phyloP scores from a whole-genome alignment of 2,888 invertebrate species.

The Thymelicus acteon region DNA sequence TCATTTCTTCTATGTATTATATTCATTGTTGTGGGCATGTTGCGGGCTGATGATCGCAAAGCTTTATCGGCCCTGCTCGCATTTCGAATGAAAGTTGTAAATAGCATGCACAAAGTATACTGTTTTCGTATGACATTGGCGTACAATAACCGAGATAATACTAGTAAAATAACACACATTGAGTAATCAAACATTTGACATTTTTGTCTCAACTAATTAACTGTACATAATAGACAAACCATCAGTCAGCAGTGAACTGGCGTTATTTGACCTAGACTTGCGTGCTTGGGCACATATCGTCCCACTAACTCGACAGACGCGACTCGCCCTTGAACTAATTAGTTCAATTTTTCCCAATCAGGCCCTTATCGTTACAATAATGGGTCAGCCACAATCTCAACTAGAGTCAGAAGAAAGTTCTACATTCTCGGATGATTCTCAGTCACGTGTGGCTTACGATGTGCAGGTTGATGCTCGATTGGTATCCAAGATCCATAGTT shows the following conservation, averaged over 20 bases:
- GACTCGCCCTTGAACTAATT: conserved; percentile 60
- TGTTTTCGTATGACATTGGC: not conserved
- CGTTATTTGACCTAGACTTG: conserved; percentile 29
- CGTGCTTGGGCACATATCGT: conserved; percentile 5
- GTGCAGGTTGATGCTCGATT: conserved; percentile 49
- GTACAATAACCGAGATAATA: not conserved
- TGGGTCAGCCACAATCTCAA: conserved; percentile 63
- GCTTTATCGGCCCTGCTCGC: not conserved
- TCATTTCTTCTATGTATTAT: not conserved
- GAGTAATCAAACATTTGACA: not conserved
- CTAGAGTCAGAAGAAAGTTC: conserved; percentile 58
- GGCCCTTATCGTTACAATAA: conserved; percentile 59
- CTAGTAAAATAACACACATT: not conserved
- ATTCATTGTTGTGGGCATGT: not conserved
- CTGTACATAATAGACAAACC: conserved; percentile 6
- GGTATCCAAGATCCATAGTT: conserved; percentile 68
- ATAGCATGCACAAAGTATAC: not conserved
- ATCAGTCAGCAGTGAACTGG: conserved; percentile 7
- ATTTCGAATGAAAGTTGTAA: not conserved
- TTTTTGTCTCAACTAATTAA: not conserved
- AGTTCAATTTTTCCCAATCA: conserved; percentile 55
- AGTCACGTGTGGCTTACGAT: conserved; percentile 50
- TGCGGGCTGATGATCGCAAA: too few species aligned
- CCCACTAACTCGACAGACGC: conserved; percentile 35
- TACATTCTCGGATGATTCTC: conserved; percentile 46